Evolutionary conservation across 2,113 vertebrate species (phyloP), one percentile per base, ranked within the genome.

Genomic region (Gymnogyps californianus): DNA sequence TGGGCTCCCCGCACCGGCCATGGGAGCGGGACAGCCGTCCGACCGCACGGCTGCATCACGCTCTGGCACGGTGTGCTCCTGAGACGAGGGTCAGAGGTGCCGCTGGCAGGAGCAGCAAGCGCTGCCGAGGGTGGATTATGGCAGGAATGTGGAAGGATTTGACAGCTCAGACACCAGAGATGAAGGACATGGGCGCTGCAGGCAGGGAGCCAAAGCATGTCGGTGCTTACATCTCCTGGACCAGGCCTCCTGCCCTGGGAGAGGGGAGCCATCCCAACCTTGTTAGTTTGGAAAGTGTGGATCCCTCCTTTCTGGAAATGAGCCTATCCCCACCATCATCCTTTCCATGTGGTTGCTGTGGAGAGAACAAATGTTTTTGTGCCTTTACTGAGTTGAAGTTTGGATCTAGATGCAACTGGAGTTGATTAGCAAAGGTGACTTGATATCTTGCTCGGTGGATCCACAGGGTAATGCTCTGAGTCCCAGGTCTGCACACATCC

Each of bases 11-110:
- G 1, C 31, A 9, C 10, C 3, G 1, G 36, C 32, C 40, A 13
- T 0, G 0, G 81, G 21, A 82, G n/a, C 0, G 0, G 82, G 67
- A 84, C 51, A 34, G 51, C 14, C 1, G 1, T 42, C 17, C 0
- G 0, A 29, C 16, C 6, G 1, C 34, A 16, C 0, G 0, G 6
- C 66, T 76, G 71, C 52, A 14, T 28, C 31, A 0, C 0, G 1
- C 19, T 46, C n/a, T 71, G 47, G 66, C 51, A 64, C 0, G 0
- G 31, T 21, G 72, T 1, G 5, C 29, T 84, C 52, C 80, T 75
- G 64, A 87, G 77, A 81, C 0, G 0, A 74, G 62, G 49, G 69
- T 55, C 72, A 92, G 80, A 52, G 61, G 67, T 40, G 44, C 7
- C 54, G 80, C 47, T 93, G 83, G 36, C 65, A 91, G 89, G 38